Evolutionary conservation across 2,113 vertebrate species (phyloP), one percentile per base, ranked within the genome.

Genomic region (Circaetus gallicus): DNA sequence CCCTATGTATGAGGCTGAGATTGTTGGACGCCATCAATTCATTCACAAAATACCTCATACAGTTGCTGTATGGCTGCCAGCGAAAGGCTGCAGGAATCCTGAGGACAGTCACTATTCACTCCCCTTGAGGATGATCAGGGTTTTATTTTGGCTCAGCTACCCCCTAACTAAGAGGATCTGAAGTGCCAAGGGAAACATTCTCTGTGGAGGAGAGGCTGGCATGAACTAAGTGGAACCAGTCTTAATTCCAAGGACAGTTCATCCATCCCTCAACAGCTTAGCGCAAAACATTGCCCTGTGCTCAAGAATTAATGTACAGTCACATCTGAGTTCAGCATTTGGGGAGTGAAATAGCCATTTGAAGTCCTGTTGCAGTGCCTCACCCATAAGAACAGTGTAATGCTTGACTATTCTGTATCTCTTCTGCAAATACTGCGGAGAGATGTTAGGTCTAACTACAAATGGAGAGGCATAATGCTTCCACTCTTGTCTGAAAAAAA

Each of bases 31-130:
- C 36, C 26, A 56, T 34, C 26, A 52, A 59, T 59, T 93, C 71
- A 95, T 86, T 95, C 94, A 96, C 67, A 94, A 92, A 88, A 86
- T 90, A 83, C n/a, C 94, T 85, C 4, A 1, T 59, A 65, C 26
- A 59, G 34, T 55, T 82, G 47, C 61, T 92, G 65, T 61, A 73
- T 18, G 28, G n/a, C 65, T 89, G 81, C 89, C 86, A 91, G 62
- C 49, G n/a, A 80, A 91, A 90, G 49, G 40, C 78, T 89, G 28
- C 45, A 76, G 78, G 74, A 94, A 95, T 91, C 56, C 61, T 56
- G 69, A 79, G 47, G 76, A 63, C 69, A 90, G 72, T 71, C 72
- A 62, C 85, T 93, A 78, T 47, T 69, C 31, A 67, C 10, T 13
- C 14, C 16, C 28, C 69, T 81, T 40, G 86, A 69, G 81, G 56